phyloP scores from a whole-genome alignment of 2,797 vertebrate genomes.

The Sebastes umbrosus region DNA sequence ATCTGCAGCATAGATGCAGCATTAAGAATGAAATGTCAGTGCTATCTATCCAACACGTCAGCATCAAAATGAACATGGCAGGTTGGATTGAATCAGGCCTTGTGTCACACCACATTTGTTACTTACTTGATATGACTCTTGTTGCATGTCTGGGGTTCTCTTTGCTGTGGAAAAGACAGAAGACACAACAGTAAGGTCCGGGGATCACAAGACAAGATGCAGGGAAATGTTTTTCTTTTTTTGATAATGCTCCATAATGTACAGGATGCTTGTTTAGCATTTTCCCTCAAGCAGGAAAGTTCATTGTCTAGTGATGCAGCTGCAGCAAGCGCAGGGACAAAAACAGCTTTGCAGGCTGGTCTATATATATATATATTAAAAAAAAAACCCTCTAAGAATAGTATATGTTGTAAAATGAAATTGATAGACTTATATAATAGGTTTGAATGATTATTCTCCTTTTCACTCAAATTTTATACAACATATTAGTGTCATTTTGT shows the following conservation, averaged over 20 bases:
- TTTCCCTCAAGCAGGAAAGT: not conserved
- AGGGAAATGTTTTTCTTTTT: not conserved
- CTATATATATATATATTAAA: too few species aligned
- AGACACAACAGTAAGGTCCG: conserved; percentile 35
- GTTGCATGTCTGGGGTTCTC: conserved; percentile 79
- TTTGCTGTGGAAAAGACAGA: conserved; percentile 75
- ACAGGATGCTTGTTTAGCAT: not conserved
- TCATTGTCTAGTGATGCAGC: not conserved
- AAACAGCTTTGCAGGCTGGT: not conserved
- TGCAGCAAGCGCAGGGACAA: not conserved
- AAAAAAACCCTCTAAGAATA: not conserved
- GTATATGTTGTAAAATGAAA: not conserved
- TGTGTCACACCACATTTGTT: conserved; percentile 54
- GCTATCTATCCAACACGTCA: conserved; percentile 44
- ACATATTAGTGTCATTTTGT: not conserved
- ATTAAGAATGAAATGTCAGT: conserved; percentile 44
- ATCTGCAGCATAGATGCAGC: conserved; percentile 17
- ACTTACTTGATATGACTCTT: conserved; percentile 84
- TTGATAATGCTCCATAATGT: not conserved
- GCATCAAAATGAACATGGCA: conserved; percentile 44
- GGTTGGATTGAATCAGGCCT: conserved; percentile 69
- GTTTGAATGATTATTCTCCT: not conserved
- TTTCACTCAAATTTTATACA: not conserved
- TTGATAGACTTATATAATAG: not conserved
- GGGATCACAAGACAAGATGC: not conserved